Evolutionary conservation across 2,797 vertebrate species (phyloP).

Genomic region (Pygocentrus nattereri): DNA sequence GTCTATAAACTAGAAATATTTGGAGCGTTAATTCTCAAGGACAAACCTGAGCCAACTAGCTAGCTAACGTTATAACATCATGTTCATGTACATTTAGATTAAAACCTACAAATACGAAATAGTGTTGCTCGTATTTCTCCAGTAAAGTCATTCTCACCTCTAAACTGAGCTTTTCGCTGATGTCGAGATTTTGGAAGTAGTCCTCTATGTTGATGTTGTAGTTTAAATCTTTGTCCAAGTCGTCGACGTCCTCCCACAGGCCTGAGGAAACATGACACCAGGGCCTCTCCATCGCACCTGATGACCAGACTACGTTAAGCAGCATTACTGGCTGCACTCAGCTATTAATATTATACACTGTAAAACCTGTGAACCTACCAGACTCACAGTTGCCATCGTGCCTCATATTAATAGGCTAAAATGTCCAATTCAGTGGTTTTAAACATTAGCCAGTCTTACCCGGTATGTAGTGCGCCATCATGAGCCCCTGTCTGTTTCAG

Average conservation of each 20-base stretch:
- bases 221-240: not conserved
- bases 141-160: not conserved
- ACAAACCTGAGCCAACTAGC: not conserved
- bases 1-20: too few species aligned
- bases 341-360: not conserved
- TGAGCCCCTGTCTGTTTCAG: not conserved
- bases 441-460: not conserved
- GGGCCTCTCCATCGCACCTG: not conserved
- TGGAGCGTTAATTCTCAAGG: too few species aligned
- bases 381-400: not conserved
- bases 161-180: slow-evolving; percentile 2
- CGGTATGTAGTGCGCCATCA: slow-evolving; percentile 2
- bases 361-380: not conserved
- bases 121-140: too few species aligned
- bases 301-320: not conserved
- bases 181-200: slow-evolving; percentile 17
- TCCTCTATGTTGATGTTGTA: not conserved
- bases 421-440: not conserved
- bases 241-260: not conserved
- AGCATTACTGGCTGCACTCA: not conserved
- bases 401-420: not conserved
- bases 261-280: not conserved
- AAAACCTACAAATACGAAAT: too few species aligned
- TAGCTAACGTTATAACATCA: too few species aligned
- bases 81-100: not conserved